phyloP scores from a whole-genome alignment of 2,113 vertebrate genomes.

The Neomonachus schauinslandi region DNA sequence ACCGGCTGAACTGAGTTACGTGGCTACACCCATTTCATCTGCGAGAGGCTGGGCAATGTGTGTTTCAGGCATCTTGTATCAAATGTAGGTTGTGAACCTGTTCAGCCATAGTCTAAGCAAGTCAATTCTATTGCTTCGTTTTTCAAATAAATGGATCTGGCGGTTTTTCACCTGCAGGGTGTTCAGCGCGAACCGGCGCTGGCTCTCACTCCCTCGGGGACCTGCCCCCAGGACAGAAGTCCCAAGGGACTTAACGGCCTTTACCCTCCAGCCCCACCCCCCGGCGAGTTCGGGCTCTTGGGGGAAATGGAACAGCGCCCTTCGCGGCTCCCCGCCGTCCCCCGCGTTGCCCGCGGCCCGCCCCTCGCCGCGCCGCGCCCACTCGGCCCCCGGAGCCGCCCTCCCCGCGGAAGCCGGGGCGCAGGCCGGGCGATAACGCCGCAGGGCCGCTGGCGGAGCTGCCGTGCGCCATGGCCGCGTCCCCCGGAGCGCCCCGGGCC shows the following conservation, averaged over 20 bases:
- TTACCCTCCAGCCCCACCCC: background rate
- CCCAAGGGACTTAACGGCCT: background rate
- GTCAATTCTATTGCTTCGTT: background rate
- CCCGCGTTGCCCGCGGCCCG: no score
- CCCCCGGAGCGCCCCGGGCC: fast-evolving
- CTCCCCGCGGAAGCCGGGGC: background rate
- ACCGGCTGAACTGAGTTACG: no score
- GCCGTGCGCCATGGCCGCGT: background rate
- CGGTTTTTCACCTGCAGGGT: background rate
- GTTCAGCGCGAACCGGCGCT: background rate
- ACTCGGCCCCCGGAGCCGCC: background rate
- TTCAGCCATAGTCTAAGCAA: background rate
- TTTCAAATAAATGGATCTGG: background rate
- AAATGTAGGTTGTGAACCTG: background rate
- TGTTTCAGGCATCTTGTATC: background rate
- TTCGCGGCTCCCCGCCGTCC: background rate
- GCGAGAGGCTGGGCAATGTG: background rate
- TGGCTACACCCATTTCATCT: background rate
- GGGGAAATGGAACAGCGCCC: fast-evolving
- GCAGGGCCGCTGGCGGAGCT: background rate
- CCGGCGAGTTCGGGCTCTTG: background rate
- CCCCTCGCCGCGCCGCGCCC: conserved; percentile 1
- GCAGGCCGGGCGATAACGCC: fast-evolving
- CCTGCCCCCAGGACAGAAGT: background rate
- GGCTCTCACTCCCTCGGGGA: fast-evolving